These are phyloP conservation scores for Gadus macrocephalus DNA, from an alignment of 2,113 vertebrate species.

Conservation along the genomic window DNA sequence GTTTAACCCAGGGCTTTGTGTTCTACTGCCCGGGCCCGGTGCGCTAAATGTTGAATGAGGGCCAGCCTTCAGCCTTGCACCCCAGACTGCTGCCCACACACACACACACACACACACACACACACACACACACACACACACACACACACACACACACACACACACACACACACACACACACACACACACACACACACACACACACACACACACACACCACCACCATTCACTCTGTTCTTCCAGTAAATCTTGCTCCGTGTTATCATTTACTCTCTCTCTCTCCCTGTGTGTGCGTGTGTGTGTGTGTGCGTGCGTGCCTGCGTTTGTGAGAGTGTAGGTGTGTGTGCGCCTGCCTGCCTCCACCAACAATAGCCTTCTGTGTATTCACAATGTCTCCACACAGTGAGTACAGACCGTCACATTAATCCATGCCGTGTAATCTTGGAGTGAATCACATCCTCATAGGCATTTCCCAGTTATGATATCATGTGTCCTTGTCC, in stretches of 20 bases:
- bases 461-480: too few species aligned
- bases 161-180: too few species aligned
- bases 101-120: too few species aligned
- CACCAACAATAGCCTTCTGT: constrained; percentile 1
- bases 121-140: too few species aligned
- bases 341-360: neutral
- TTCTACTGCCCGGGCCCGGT: neutral
- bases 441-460: neutral
- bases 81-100: neutral
- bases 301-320: neutral
- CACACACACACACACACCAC: too few species aligned
- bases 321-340: neutral
- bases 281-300: neutral
- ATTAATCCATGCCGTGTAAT: neutral
- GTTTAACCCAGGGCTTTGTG: constrained; percentile 8
- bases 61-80: constrained; percentile 10
- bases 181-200: too few species aligned
- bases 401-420: neutral
- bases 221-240: too few species aligned
- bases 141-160: too few species aligned
- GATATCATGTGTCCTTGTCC: too few species aligned
- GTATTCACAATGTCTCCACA: neutral
- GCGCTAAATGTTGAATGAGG: constrained; percentile 34
- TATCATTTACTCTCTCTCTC: neutral
- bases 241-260: too few species aligned